Evolutionary conservation across 2,888 invertebrate genomes (phyloP).

Genomic region (Caenorhabditis uteleia): DNA sequence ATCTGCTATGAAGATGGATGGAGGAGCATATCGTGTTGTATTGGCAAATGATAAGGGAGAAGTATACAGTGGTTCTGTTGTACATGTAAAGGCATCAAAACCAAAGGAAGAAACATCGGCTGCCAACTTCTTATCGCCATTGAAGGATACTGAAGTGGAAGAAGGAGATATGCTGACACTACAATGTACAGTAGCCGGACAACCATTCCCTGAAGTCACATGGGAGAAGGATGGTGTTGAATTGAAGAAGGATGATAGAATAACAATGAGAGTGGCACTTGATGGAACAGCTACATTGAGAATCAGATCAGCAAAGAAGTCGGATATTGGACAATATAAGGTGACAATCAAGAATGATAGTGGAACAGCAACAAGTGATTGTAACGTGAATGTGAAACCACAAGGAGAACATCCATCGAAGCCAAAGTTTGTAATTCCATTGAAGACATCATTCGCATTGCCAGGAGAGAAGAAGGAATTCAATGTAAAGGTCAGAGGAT

Average conservation of each 20-base stretch:
- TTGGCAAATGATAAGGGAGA: conserved; percentile 85
- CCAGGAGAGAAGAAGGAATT: conserved; percentile 79
- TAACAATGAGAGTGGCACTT: conserved; percentile 59
- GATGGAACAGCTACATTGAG: conserved; percentile 66
- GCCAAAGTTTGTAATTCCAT: conserved; percentile 70
- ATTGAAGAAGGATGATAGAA: conserved; percentile 60
- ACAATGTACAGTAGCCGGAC: conserved; percentile 69
- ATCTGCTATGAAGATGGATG: conserved; percentile 69
- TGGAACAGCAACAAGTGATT: conserved; percentile 49
- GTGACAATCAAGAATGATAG: conserved; percentile 58
- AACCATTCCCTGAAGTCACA: conserved; percentile 70
- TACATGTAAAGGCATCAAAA: conserved; percentile 59
- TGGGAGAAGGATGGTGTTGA: conserved; percentile 61
- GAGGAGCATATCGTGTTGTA: conserved; percentile 79
- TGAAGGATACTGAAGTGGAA: conserved; percentile 58
- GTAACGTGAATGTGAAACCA: conserved; percentile 56
- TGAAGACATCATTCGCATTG: conserved; percentile 70
- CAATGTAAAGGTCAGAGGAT: conserved; percentile 70
- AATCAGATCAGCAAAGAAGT: conserved; percentile 58
- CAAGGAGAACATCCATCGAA: conserved; percentile 59
- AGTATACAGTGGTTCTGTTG: conserved; percentile 69
- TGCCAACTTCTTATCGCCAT: conserved; percentile 61
- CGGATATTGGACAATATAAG: conserved; percentile 65
- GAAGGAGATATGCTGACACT: conserved; percentile 77
- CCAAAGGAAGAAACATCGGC: conserved; percentile 43